These are phyloP conservation scores for Poecilia picta DNA, from an alignment of 2,797 vertebrate species.

Conservation along the genomic window DNA sequence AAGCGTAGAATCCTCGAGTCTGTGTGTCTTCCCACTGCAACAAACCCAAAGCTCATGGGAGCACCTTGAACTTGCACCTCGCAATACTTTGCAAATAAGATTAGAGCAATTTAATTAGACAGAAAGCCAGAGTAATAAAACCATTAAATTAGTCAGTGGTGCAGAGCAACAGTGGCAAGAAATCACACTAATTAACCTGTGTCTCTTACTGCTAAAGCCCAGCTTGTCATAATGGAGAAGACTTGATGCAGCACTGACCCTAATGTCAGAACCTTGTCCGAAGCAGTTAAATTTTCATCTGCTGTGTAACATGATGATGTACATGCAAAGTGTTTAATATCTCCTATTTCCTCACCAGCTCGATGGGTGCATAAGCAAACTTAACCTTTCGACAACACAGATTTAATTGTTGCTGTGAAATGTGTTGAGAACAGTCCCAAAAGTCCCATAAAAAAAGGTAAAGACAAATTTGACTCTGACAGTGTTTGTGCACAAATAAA, in stretches of 20 bases:
- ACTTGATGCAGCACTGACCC: conserved; percentile 57
- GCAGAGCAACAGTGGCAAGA: conserved; percentile 64
- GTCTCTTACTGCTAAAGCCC: conserved; percentile 59
- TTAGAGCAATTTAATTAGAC: conserved; percentile 79
- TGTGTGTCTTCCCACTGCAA: conserved; percentile 25
- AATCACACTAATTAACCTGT: conserved; percentile 79
- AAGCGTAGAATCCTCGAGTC: conserved; percentile 11
- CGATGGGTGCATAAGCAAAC: conserved; percentile 1
- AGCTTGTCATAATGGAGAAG: conserved; percentile 58
- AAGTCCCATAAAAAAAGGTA: neutral
- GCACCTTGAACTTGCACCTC: conserved; percentile 72
- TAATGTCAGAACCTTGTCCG: conserved; percentile 69
- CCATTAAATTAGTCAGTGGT: conserved; percentile 74
- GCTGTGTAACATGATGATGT: conserved; percentile 47
- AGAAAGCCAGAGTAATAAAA: conserved; percentile 73
- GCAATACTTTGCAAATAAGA: conserved; percentile 77
- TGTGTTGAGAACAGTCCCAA: neutral
- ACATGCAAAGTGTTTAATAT: conserved; percentile 29
- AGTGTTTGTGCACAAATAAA: neutral
- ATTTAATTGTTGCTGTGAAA: neutral
- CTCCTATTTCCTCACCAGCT: conserved; percentile 1
- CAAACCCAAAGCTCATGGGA: conserved; percentile 50
- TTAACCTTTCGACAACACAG: neutral
- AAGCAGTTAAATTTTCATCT: conserved; percentile 68
- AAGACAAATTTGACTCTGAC: neutral